These are phyloP conservation scores for Epinotia bilunana DNA, from an alignment of 2,888 invertebrate species.

Conservation along the genomic window DNA sequence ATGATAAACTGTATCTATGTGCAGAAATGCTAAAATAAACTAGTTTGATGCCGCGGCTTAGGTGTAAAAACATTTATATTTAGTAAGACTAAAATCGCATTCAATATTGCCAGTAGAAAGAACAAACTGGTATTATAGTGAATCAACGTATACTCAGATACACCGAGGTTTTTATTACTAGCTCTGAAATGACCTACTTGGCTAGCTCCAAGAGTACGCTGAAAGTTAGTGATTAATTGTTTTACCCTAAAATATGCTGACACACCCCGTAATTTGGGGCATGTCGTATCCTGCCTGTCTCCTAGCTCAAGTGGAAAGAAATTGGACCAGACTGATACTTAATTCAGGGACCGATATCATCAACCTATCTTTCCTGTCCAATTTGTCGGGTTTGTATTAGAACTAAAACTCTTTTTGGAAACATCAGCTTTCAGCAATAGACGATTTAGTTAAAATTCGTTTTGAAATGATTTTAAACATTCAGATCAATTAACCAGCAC, in stretches of 20 bases:
- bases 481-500: no score
- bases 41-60: no score
- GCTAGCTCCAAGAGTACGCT: conserved; percentile 18
- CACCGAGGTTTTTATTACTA: neutral
- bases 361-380: conserved; percentile 23
- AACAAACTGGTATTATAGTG: neutral
- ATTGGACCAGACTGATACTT: conserved; percentile 17
- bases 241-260: conserved; percentile 33
- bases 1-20: no score
- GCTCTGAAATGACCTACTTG: conserved; percentile 20
- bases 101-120: neutral
- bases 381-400: conserved; percentile 7
- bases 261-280: conserved; percentile 17
- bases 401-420: neutral
- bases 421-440: no score
- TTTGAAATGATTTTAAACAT: no score
- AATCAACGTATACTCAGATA: neutral
- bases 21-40: no score
- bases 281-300: conserved; percentile 20
- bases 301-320: conserved; percentile 21
- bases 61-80: no score
- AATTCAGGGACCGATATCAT: conserved; percentile 24
- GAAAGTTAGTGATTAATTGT: conserved; percentile 33
- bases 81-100: no score
- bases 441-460: no score